Percentiles rank a stretch among this genome's conserved stretches.
These are phyloP conservation scores for Seladonia tumulorum DNA, from an alignment of 2,888 invertebrate species.

Conservation along the genomic window DNA sequence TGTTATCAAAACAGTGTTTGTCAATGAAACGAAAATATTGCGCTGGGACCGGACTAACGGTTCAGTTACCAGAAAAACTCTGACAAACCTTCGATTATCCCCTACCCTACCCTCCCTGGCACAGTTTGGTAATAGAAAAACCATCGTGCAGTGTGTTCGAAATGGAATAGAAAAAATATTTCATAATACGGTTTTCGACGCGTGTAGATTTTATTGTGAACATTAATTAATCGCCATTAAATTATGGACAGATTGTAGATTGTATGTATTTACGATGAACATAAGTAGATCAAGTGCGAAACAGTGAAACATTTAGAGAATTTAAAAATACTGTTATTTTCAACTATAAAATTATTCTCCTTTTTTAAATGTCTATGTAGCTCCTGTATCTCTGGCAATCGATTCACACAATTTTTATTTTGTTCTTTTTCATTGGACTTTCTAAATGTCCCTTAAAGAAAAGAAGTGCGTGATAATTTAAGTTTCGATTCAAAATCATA, in stretches of 20 bases:
- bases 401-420: too few relatives aligned
- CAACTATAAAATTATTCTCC: neutral
- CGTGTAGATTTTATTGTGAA: neutral
- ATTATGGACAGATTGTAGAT: neutral
- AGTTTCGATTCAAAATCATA: neutral
- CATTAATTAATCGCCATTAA: neutral
- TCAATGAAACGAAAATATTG: conserved; percentile 57
- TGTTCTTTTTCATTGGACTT: too few relatives aligned
- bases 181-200: neutral
- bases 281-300: too few relatives aligned
- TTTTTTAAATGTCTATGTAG: neutral
- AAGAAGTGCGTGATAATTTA: neutral
- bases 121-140: conserved; percentile 21
- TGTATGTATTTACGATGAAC: neutral
- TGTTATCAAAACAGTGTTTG: conserved; percentile 63
- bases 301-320: too few relatives aligned
- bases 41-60: conserved; percentile 10
- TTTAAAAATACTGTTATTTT: neutral
- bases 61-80: conserved; percentile 16
- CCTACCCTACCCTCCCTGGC: too few relatives aligned
- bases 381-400: too few relatives aligned
- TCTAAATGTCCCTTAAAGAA: neutral
- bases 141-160: neutral
- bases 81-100: conserved; percentile 30
- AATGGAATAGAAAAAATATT: neutral